These are phyloP conservation scores for Nomada fabriciana DNA, from an alignment of 2,888 invertebrate species.

Conservation along the genomic window DNA sequence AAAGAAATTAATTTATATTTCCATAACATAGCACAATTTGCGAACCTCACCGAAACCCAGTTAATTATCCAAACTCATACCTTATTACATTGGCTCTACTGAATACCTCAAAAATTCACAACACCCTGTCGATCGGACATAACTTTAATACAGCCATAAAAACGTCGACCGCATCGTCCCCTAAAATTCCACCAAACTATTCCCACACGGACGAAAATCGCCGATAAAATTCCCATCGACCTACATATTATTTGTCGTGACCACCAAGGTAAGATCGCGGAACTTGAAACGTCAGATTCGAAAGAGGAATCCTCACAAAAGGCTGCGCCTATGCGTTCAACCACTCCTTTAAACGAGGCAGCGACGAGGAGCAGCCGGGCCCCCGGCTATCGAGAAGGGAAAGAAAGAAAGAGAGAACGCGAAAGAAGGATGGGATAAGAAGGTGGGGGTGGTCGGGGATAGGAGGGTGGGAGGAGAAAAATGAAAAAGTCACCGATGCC, in stretches of 20 bases:
- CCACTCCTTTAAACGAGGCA: slow-evolving; percentile 64
- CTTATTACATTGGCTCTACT: too few relatives aligned
- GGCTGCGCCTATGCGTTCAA: slow-evolving; percentile 47
- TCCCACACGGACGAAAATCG: too few relatives aligned
- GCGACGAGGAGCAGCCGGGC: slow-evolving; percentile 41
- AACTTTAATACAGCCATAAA: too few relatives aligned
- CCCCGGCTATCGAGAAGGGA: slow-evolving; percentile 51
- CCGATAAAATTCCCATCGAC: background rate
- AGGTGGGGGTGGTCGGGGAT: background rate
- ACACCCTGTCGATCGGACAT: too few relatives aligned
- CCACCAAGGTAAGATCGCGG: background rate
- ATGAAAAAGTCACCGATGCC: slow-evolving; percentile 75
- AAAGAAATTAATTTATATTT: too few relatives aligned
- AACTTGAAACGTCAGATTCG: slow-evolving; percentile 9
- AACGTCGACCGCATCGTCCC: too few relatives aligned
- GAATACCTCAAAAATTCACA: too few relatives aligned
- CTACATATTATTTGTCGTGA: too few relatives aligned
- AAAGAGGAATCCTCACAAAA: slow-evolving; percentile 38
- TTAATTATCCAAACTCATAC: too few relatives aligned
- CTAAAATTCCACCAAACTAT: background rate
- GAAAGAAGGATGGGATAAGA: slow-evolving; percentile 13
- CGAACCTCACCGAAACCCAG: too few relatives aligned
- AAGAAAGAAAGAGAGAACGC: slow-evolving; percentile 7
- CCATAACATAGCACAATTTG: too few relatives aligned
- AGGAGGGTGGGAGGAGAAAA: slow-evolving; percentile 56